A percentile compares a stretch with the other conserved stretches of the same genome.
phyloP scores from a whole-genome alignment of 2,797 vertebrate species.

The Sebastolobus alascanus region DNA sequence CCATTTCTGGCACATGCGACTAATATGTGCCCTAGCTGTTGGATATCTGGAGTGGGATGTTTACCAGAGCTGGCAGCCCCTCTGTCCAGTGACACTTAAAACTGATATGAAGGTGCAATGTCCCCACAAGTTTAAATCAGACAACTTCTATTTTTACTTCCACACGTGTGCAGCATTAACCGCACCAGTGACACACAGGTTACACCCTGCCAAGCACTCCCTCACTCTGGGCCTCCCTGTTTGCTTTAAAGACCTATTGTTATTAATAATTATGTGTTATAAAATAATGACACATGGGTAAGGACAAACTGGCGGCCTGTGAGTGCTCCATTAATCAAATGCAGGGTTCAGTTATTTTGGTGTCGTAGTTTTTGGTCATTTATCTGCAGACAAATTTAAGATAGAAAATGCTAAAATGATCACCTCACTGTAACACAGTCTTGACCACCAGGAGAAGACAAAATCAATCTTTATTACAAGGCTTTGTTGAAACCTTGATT shows the following conservation, averaged over 20 bases:
- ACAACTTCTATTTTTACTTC: slow-evolving; percentile 45
- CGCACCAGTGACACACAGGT: not conserved
- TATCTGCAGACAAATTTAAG: not conserved
- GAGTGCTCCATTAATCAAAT: not conserved
- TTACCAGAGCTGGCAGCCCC: slow-evolving; percentile 46
- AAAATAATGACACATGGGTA: not conserved
- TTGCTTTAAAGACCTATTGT: not conserved
- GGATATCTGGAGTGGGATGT: slow-evolving; percentile 32
- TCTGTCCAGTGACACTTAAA: slow-evolving; percentile 36
- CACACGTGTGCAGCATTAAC: not conserved
- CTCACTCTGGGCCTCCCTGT: not conserved
- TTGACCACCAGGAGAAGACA: too few relatives aligned
- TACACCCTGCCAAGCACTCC: not conserved
- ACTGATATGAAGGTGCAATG: slow-evolving; percentile 35
- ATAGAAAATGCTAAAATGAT: not conserved
- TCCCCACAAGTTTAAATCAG: slow-evolving; percentile 61
- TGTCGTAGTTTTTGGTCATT: not conserved
- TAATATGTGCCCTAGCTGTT: slow-evolving; percentile 36
- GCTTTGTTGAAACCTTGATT: too few relatives aligned
- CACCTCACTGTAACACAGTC: not conserved
- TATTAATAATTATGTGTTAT: not conserved
- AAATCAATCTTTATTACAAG: too few relatives aligned
- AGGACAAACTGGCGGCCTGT: not conserved
- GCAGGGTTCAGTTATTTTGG: not conserved
- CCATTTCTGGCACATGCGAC: not conserved